Conservation (phyloP, 2,888 invertebrate species). For the Lissonota sp. region DNA sequence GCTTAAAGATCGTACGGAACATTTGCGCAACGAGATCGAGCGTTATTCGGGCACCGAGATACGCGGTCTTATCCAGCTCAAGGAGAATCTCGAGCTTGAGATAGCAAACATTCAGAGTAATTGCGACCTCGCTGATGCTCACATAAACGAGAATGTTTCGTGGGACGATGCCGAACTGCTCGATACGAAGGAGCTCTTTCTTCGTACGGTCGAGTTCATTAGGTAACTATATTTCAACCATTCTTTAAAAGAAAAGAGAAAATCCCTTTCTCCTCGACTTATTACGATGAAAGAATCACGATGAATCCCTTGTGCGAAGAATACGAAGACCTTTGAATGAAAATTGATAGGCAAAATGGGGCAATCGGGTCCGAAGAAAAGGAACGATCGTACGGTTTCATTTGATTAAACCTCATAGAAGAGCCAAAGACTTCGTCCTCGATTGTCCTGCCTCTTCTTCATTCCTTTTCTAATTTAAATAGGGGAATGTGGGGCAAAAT, state of each 20-base stretch:
- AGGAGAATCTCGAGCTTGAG: constrained; percentile 97
- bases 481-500: too few relatives aligned
- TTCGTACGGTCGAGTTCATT: constrained; percentile 97
- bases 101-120: constrained; percentile 98
- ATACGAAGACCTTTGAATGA: constrained; percentile 9
- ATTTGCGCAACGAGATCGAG: constrained; percentile 95
- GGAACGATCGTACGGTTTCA: constrained; percentile 57
- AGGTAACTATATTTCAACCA: constrained; percentile 77
- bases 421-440: constrained; percentile 11
- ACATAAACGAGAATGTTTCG: constrained; percentile 94
- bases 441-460: constrained; percentile 38
- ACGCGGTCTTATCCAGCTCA: constrained; percentile 92
- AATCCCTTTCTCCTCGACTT: neutral
- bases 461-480: neutral
- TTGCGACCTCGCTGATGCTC: constrained; percentile 97
- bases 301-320: constrained; percentile 22
- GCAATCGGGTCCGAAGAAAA: constrained; percentile 28
- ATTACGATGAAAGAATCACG: neutral
- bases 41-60: constrained; percentile 95
- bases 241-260: neutral
- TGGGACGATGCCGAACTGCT: constrained; percentile 97
- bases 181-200: constrained; percentile 97
- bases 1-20: constrained; percentile 94
- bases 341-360: constrained; percentile 25
- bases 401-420: constrained; percentile 56